Base-by-base conservation (phyloP, 2,797 vertebrate species). In the Cyclura pinguis region DNA sequence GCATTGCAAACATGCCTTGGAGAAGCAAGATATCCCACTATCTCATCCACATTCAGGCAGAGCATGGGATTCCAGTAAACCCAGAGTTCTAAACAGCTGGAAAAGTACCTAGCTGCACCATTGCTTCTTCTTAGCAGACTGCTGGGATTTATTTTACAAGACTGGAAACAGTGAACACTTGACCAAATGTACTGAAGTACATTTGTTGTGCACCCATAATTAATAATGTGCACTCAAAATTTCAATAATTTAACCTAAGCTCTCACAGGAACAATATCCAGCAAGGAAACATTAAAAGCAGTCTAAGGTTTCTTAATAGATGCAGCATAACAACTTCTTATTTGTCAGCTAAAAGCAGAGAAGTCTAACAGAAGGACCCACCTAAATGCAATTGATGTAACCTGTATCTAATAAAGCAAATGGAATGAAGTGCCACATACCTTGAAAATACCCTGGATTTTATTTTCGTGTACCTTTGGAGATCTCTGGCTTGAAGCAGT, bases 241-340 rank as follows among this genome's bases (percentile, higher is more conserved):
- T 91, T 93, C 92, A 95, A 95, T 94, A 94, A 96, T 96, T 94
- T 83, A 95, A 93, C 90, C 87, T 93, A 86, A 94, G 86, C 72
- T 72, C 55, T 85, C 77, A 50, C 84, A 94, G 80, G 93, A 89
- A 93, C 24, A 50, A 64, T 0, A 0, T 86, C 88, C 85, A 42
- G 85, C 73, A 88, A 86, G 88, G 86, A 89, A 72, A 91, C 76
- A 86, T 92, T 92, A 27, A 84, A 85, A 92, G 80, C 85, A 16
- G 80, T 62, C 55, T n/a, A 76, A 82, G 50, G 13, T 50, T 88
- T 47, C 81, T 82, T n/a, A 35, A 50, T 81, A 91, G 35, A 77
- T 80, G 52, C 22, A 18, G 12, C 1, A 77, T 16, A 69, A 10
- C 86, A 4, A 64, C 78, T n/a, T 52, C 74, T 86, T n/a, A 59